phyloP scores from a whole-genome alignment of 2,797 vertebrate species.

The Myotis daubentonii region DNA sequence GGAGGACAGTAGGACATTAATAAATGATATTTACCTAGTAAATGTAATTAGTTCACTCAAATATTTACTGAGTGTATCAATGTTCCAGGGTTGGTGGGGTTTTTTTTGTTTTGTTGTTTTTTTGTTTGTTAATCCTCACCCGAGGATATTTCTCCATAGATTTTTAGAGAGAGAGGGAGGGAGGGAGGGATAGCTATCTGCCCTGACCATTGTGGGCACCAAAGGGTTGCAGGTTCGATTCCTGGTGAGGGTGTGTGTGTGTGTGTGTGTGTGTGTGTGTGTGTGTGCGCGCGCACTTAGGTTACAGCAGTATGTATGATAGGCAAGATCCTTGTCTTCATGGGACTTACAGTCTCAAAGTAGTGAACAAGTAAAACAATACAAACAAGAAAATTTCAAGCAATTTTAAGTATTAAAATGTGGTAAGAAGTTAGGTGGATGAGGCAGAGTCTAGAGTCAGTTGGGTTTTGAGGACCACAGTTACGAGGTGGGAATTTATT shows the following conservation, averaged over 20 bases:
- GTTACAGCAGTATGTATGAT: neutral
- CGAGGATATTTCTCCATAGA: too few species aligned
- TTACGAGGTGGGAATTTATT: neutral
- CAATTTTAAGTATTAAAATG: slow-evolving; percentile 2
- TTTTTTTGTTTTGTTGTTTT: neutral
- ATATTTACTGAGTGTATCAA: neutral
- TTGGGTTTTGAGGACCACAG: neutral
- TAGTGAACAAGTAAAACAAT: neutral
- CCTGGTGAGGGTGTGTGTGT: too few species aligned
- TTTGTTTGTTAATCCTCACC: too few species aligned
- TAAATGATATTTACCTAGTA: neutral
- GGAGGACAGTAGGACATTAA: neutral
- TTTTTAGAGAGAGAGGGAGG: too few species aligned
- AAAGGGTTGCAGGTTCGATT: too few species aligned
- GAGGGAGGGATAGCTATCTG: too few species aligned
- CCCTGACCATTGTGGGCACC: too few species aligned
- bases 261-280: too few species aligned
- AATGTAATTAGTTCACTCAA: slow-evolving; percentile 25
- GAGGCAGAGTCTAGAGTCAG: neutral
- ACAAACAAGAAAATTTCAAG: neutral
- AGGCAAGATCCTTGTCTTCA: neutral
- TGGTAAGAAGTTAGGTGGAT: neutral
- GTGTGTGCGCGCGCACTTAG: neutral
- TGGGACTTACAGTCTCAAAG: neutral
- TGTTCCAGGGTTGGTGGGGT: neutral